Base-by-base conservation (phyloP, 2,888 invertebrate species). In the Miltochrista miniata region DNA sequence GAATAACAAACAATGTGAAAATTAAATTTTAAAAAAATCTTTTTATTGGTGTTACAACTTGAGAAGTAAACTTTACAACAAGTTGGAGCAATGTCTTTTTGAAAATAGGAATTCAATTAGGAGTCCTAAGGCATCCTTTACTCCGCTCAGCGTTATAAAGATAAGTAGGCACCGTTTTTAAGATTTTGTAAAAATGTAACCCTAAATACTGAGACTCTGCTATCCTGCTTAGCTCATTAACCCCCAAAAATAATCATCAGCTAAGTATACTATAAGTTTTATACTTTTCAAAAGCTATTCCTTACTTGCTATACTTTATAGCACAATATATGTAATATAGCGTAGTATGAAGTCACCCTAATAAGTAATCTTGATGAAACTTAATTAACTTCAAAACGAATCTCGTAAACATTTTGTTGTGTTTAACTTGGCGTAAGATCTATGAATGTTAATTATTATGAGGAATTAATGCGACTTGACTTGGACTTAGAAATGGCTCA, bases 21-120 rank as follows among this genome's bases (percentile, higher is more conserved):
- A 66, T 65, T n/a, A n/a, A n/a, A n/a, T n/a, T n/a, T n/a, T n/a
- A n/a, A n/a, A n/a, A n/a, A n/a, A n/a, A n/a, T n/a, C n/a, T n/a
- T n/a, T 69, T 69, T 66, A 66, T 69, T 59, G 56, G 54, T 53
- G 37, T 51, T 62, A 69, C 59, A 65, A 61, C 54, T 69, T 48
- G 48, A 50, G 57, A 57, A 63, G 67, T 52, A 55, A 70, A 66
- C 53, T 70, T 61, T 59, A 50, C 24, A 40, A 56, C 61, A 55
- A 70, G 56, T 68, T 61, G 54, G 51, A 48, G 43, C 45, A 59
- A 55, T 60, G 68, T 64, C 68, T 59, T 58, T 53, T 60, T 62
- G 53, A 59, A 54, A 55, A 41, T 48, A 54, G 61, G 42, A 69
- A 66, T 66, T 69, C 66, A 56, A 54, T 53, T 53, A 38, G 53